Evolutionary conservation across 2,888 invertebrate genomes (phyloP).

Genomic region (Agonopterix heracliana): DNA sequence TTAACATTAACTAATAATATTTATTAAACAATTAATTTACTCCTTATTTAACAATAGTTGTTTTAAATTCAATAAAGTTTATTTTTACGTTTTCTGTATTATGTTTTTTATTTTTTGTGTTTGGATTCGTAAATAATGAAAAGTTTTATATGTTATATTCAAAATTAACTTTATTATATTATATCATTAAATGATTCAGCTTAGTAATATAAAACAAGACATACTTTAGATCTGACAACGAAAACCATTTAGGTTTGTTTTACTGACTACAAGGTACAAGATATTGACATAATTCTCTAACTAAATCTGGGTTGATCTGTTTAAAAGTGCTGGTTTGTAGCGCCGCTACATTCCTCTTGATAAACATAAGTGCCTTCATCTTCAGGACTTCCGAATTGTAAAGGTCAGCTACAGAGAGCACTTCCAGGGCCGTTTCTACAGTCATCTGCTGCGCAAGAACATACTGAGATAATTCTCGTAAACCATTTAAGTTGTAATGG

Average conservation of each 20-base stretch:
- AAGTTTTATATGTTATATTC: slow-evolving; percentile 7
- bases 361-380: slow-evolving; percentile 44
- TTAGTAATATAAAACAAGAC: too few species aligned
- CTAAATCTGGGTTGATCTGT: slow-evolving; percentile 43
- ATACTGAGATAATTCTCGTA: slow-evolving; percentile 46
- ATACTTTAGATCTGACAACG: neutral
- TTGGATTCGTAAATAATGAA: slow-evolving; percentile 13
- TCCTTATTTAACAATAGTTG: slow-evolving; percentile 52
- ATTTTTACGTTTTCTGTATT: slow-evolving; percentile 69
- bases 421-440: slow-evolving; percentile 50
- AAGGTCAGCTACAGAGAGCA: slow-evolving; percentile 49
- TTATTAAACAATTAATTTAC: slow-evolving; percentile 45
- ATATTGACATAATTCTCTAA: slow-evolving; percentile 49
- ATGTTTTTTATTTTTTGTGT: slow-evolving; percentile 44
- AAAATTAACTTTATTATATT: slow-evolving; percentile 3
- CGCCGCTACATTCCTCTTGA: slow-evolving; percentile 43
- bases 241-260: neutral
- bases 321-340: slow-evolving; percentile 41
- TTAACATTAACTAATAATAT: slow-evolving; percentile 36
- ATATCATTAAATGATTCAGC: neutral
- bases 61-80: slow-evolving; percentile 68
- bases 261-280: slow-evolving; percentile 20
- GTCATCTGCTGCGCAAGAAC: slow-evolving; percentile 41
- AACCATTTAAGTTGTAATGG: slow-evolving; percentile 48
- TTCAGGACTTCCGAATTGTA: slow-evolving; percentile 51